Conservation (phyloP, 2,797 vertebrate genomes). For the Oryzias sinensis region DNA sequence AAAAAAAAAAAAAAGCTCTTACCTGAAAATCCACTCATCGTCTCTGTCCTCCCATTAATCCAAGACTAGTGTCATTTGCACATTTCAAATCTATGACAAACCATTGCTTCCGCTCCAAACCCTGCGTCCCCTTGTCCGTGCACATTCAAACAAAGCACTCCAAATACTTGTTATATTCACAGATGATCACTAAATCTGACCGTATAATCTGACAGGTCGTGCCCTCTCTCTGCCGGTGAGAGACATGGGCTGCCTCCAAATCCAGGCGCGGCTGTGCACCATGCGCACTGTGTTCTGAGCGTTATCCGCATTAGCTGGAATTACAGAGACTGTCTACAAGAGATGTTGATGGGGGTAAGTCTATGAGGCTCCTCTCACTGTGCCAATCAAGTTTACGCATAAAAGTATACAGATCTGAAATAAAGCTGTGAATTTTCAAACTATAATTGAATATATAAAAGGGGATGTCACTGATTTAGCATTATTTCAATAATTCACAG, state of each 20-base stretch:
- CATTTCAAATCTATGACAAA: background rate
- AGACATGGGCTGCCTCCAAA: slow-evolving; percentile 50
- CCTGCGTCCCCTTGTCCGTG: background rate
- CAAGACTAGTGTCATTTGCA: slow-evolving; percentile 16
- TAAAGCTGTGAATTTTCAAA: no score
- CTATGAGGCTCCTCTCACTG: slow-evolving; percentile 14
- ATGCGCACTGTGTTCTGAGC: slow-evolving; percentile 52
- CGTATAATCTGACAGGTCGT: slow-evolving; percentile 31
- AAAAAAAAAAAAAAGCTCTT: background rate
- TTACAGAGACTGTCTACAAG: slow-evolving; percentile 62
- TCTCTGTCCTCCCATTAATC: slow-evolving; percentile 27
- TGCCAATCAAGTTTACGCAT: background rate
- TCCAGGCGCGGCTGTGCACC: slow-evolving; percentile 41
- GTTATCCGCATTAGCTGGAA: slow-evolving; percentile 82
- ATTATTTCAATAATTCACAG: no score
- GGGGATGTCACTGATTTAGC: no score
- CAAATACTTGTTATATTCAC: slow-evolving; percentile 31
- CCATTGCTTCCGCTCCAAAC: slow-evolving; percentile 7
- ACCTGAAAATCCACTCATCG: slow-evolving; percentile 60
- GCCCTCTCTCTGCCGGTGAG: slow-evolving; percentile 29
- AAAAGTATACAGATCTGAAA: no score
- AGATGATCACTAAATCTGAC: slow-evolving; percentile 27
- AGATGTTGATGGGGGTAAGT: slow-evolving; percentile 36
- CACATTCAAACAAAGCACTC: background rate
- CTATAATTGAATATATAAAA: no score